Evolutionary conservation across 2,888 invertebrate species (phyloP).

Genomic region (Pristionchus exspectatus): DNA sequence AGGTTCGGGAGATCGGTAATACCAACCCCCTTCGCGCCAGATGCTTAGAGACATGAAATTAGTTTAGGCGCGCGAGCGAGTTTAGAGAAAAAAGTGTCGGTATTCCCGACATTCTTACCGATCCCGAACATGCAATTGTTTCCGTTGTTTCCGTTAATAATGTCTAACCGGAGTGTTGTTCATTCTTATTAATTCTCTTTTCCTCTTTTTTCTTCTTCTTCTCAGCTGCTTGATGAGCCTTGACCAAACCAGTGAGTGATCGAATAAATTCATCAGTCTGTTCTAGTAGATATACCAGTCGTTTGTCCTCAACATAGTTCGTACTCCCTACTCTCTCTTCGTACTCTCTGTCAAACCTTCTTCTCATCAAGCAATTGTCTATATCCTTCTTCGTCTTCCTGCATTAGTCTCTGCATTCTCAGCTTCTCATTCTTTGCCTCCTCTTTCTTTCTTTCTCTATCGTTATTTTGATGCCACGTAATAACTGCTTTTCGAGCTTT

Average conservation of each 20-base stretch:
- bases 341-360: conserved; percentile 83
- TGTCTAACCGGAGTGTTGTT: conserved; percentile 53
- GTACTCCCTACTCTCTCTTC: background rate
- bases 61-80: too few species aligned
- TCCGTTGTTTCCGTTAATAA: too few species aligned
- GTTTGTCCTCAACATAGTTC: conserved; percentile 85
- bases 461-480: conserved; percentile 98
- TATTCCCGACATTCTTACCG: background rate
- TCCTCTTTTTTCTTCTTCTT: conserved; percentile 73
- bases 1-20: too few species aligned
- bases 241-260: conserved; percentile 95
- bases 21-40: too few species aligned
- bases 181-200: conserved; percentile 65
- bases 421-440: conserved; percentile 99
- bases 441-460: conserved; percentile 98
- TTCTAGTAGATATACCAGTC: conserved; percentile 94
- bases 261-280: conserved; percentile 99
- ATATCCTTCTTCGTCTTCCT: conserved; percentile 99
- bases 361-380: conserved; percentile 99
- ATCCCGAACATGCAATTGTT: too few species aligned
- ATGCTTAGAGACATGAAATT: too few species aligned
- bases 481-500: conserved; percentile 96
- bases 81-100: background rate
- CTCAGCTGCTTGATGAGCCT: conserved; percentile 85
- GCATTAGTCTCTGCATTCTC: conserved; percentile 97